Base-by-base conservation (phyloP, 2,888 invertebrate genomes). In the Diogma glabrata region DNA sequence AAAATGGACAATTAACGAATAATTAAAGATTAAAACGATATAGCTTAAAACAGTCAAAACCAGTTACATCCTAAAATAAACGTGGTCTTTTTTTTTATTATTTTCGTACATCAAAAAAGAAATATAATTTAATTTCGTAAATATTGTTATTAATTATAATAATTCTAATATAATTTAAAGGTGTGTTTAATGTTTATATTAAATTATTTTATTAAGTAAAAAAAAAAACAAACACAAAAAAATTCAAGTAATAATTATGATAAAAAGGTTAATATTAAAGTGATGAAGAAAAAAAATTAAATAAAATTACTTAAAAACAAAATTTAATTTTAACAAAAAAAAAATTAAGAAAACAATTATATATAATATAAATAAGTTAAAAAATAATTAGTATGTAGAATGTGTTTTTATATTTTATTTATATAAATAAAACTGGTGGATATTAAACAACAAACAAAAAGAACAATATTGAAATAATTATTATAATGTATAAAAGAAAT, bases 321-420 rank as follows among this genome's bases (percentile, higher is more conserved):
- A 40, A 20, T 40, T 40, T 40, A 20, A 40, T n/a, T n/a, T n/a
- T n/a, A n/a, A n/a, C n/a, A n/a, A n/a, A n/a, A n/a, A n/a, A n/a
- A n/a, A n/a, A n/a, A n/a, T n/a, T n/a, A n/a, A n/a, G n/a, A n/a
- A 28, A 10, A 40, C 22, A 40, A 40, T 20, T 40, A 40, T 40
- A 28, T 28, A 40, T 40, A 40, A 20, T 40, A 40, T 20, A n/a
- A 40, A 40, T 40, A n/a, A 40, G 40, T 40, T 40, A 20, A 40
- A 20, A 12, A 40, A 40, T 40, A 40, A 40, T 20, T 40, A 40
- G 40, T 12, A 40, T 20, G 19, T 40, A 12, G 22, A 40, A 20
- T 40, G 40, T 40, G 40, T 40, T 40, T 40, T 40, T 40, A 40
- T 40, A 40, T 40, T 40, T 40, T 20, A 28, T n/a, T 12, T 12